Evolutionary conservation across 2,113 vertebrate genomes (phyloP), one percentile per base, ranked within the genome.

Genomic region (Salminus brasiliensis): DNA sequence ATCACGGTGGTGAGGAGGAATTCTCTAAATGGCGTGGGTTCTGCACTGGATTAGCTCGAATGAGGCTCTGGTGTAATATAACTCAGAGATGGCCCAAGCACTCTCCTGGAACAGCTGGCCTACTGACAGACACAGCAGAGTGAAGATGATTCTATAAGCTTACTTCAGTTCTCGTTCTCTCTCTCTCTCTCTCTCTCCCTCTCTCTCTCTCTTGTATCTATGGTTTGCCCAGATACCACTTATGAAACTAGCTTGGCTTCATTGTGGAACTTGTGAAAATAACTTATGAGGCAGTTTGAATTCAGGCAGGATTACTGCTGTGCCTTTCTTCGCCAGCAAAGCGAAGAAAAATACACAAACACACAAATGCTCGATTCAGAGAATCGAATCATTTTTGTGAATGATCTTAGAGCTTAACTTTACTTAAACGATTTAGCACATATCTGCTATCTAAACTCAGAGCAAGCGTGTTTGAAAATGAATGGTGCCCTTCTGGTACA

Each of bases 21-120:
- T 49, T 30, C 10, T 39, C 34, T 52, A 72, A 79, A 72, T 72
- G 76, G 43, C 47, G 21, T 59, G 63, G 57, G 60, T 27, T 30
- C 30, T 69, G 41, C 36, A 27, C 21, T 73, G n/a, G 71, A 73
- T 36, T 60, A 69, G 53, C 32, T 13, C 18, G 57, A 53, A 69
- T 25, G 29, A 74, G 53, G 53, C 63, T 53, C 63, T 45, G 39
- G 81, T 62, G 81, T 32, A 68, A 74, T 60, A 78, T 76, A 68
- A 74, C 30, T 23, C 41, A 29, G 52, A 67, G 21, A 39, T 39
- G 62, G 62, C 68, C 32, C 13, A 76, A 52, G 63, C 55, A 49
- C 55, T 21, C 66, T 53, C 13, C 32, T 16, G 16, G 55, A 49
- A 27, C 43, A 32, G 21, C 69, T 76, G 34, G 47, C 41, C 27